Base-by-base conservation (phyloP, 2,113 vertebrate species). In the Empidonax traillii region DNA sequence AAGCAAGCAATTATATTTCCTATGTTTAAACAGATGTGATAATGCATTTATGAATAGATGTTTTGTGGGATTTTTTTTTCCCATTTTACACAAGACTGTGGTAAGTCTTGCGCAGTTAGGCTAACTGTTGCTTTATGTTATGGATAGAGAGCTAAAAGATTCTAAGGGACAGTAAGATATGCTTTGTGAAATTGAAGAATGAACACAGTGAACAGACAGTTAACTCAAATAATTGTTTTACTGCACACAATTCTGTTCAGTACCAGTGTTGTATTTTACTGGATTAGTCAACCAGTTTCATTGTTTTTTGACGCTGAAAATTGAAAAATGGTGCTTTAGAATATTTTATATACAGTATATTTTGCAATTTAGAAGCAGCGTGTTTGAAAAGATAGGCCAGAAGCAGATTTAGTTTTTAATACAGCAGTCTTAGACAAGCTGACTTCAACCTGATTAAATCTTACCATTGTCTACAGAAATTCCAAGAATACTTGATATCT, bases 401-500 rank as follows among this genome's bases (percentile, higher is more conserved):
- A 94, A 94, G 96, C 91, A 95, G 96, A 97, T 96, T 92, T 96
- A 95, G 93, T 93, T 97, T 97, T 95, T 82, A 95, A 81, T 95
- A 96, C 96, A 97, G 97, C 96, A 75, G 91, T 94, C 96, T 97
- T 92, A 79, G 24, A 76, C 84, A 98, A 98, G 98, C 98, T 98
- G 97, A 98, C 98, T 98, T 97, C 97, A 96, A 98, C 98, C 98
- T 98, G 96, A 98, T 98, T 97, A 96, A 97, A 94, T 99, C 99
- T 99, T 99, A 99, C 99, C 99, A 99, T 99, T 98, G 97, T 99
- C 99, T 99, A 99, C 99, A 99, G 99, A 99, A 99, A 99, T 99
- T 98, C 99, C 99, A 99, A 99, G 99, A 98, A 99, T 98, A 99
- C 99, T 99, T 98, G 99, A 99, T 98, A 99, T 99, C 98, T 99